Evolutionary conservation across 2,113 vertebrate species (phyloP).

Genomic region (Setophaga petechia): DNA sequence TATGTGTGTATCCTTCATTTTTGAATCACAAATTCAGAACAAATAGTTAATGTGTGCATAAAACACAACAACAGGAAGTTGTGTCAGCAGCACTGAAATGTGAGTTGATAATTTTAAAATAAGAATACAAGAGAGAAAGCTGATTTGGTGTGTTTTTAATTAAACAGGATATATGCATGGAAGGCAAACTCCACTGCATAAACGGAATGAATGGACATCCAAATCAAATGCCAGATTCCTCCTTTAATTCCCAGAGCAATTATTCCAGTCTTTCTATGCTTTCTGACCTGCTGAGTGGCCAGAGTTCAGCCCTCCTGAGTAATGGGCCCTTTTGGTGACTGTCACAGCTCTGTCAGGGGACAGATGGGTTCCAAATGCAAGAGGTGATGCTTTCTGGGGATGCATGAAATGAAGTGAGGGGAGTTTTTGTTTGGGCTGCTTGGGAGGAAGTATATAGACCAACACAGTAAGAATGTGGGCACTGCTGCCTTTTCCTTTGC

Average conservation of each 20-base stretch:
- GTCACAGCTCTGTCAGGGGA: neutral
- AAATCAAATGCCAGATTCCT: neutral
- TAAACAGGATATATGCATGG: neutral
- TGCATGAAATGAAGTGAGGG: neutral
- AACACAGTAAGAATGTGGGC: neutral
- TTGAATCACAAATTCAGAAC: neutral
- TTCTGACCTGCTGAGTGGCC: neutral
- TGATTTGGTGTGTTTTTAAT: neutral
- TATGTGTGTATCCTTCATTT: neutral
- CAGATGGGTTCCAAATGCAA: neutral
- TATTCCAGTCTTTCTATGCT: neutral
- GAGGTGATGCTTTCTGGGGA: neutral
- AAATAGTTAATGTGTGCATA: neutral
- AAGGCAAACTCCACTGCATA: neutral
- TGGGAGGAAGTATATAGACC: fast-evolving
- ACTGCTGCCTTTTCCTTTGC: neutral
- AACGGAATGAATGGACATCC: neutral
- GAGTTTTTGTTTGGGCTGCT: neutral
- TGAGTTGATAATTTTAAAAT: neutral
- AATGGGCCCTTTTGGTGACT: neutral
- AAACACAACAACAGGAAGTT: neutral
- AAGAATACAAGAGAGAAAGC: neutral
- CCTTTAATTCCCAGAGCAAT: neutral
- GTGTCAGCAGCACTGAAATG: neutral
- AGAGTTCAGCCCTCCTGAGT: neutral